Evolutionary conservation across 2,113 vertebrate species (phyloP).

Genomic region (Nothoprocta perdicaria): DNA sequence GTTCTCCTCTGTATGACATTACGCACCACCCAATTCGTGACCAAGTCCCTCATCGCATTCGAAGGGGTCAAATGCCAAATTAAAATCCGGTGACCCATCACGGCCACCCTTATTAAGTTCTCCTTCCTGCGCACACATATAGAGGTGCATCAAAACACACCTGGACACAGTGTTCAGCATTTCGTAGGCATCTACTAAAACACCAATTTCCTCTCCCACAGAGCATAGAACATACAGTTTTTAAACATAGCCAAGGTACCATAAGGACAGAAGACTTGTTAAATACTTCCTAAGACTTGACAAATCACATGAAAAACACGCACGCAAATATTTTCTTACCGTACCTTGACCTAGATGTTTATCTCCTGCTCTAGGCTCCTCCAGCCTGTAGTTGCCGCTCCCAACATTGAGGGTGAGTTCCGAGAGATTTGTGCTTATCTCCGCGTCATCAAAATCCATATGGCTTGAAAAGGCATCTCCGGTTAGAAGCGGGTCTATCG

Average conservation of each 20-base stretch:
- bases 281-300: neutral
- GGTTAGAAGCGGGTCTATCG: conserved; percentile 83
- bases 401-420: conserved; percentile 78
- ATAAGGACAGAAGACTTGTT: neutral
- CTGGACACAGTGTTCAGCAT: neutral
- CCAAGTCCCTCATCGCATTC: neutral
- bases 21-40: neutral
- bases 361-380: conserved; percentile 70
- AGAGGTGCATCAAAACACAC: neutral
- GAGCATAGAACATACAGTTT: neutral
- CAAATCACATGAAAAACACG: conserved; percentile 18
- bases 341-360: conserved; percentile 79
- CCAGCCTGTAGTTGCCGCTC: conserved; percentile 74
- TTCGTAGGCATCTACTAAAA: neutral
- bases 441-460: conserved; percentile 82
- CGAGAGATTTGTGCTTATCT: conserved; percentile 78
- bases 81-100: neutral
- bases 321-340: neutral
- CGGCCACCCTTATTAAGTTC: neutral
- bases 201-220: neutral
- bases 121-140: neutral
- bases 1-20: neutral
- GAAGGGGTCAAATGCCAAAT: neutral
- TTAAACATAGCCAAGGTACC: neutral
- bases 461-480: conserved; percentile 85